phyloP scores from a whole-genome alignment of 2,797 vertebrate species.

The Silurus aristotelis region DNA sequence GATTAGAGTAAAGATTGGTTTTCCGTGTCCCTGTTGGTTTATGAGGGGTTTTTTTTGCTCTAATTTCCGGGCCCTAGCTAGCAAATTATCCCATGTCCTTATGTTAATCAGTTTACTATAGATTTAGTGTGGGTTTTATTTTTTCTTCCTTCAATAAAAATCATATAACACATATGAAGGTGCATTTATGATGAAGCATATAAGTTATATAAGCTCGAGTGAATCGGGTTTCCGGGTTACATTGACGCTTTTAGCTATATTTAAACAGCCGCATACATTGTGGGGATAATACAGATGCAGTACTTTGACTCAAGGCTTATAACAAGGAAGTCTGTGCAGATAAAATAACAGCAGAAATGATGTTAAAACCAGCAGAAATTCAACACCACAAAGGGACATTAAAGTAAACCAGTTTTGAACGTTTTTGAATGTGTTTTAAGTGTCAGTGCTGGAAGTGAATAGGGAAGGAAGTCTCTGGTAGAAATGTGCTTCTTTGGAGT shows the following conservation, averaged over 20 bases:
- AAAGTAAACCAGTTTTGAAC: background rate
- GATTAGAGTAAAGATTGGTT: background rate
- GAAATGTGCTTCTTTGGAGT: constrained; percentile 13
- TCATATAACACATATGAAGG: background rate
- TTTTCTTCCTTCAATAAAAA: background rate
- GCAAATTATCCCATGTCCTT: background rate
- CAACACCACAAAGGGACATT: background rate
- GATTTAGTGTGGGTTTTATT: background rate
- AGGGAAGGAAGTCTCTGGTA: background rate
- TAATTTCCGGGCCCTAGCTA: background rate
- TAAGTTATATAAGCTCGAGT: background rate
- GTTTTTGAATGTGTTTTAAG: background rate
- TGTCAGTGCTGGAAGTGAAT: background rate
- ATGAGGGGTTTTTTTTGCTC: background rate
- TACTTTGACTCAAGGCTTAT: no score
- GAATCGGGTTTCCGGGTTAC: background rate
- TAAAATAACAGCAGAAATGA: background rate
- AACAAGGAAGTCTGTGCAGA: background rate
- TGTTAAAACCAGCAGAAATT: background rate
- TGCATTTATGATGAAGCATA: background rate
- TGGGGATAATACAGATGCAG: background rate
- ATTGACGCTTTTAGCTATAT: background rate
- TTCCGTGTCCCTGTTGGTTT: background rate
- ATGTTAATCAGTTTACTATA: background rate
- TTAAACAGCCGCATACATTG: background rate